Evolutionary conservation across 2,797 vertebrate species (phyloP).

Genomic region (Pygocentrus nattereri): DNA sequence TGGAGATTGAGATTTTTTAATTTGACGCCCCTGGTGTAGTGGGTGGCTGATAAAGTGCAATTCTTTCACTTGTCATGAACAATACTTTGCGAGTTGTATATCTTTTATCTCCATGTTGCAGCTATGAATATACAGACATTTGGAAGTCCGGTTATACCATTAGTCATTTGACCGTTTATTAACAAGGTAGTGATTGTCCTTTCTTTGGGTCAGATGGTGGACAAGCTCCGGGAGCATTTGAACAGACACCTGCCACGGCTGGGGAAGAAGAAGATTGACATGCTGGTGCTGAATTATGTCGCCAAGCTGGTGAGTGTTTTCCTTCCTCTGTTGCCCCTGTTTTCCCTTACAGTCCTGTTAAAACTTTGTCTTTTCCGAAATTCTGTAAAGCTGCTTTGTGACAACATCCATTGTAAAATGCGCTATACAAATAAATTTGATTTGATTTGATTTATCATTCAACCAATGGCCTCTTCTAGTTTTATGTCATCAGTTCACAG

Average conservation of each 20-base stretch:
- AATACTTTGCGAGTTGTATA: background rate
- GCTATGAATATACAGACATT: background rate
- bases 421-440: no score
- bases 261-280: conserved; percentile 91
- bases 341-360: no score
- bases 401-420: no score
- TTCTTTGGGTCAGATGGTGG: conserved; percentile 84
- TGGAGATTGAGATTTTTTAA: no score
- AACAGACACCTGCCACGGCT: conserved; percentile 86
- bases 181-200: conserved; percentile 30
- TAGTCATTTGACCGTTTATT: background rate
- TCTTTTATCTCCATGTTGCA: no score
- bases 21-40: no score
- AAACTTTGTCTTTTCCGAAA: no score
- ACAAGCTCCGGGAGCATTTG: conserved; percentile 91
- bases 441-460: no score
- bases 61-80: background rate
- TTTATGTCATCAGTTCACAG: conserved; percentile 7
- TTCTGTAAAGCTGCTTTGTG: no score
- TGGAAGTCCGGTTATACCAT: background rate
- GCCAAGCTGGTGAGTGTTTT: conserved; percentile 81
- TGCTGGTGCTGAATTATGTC: conserved; percentile 88
- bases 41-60: no score
- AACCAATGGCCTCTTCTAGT: conserved; percentile 40
- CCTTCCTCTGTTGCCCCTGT: no score